A percentile compares a stretch with the other conserved stretches of the same genome.
Evolutionary conservation across 1,140 invertebrate genomes (phyloP).

Genomic region (Sycophila sp.): DNA sequence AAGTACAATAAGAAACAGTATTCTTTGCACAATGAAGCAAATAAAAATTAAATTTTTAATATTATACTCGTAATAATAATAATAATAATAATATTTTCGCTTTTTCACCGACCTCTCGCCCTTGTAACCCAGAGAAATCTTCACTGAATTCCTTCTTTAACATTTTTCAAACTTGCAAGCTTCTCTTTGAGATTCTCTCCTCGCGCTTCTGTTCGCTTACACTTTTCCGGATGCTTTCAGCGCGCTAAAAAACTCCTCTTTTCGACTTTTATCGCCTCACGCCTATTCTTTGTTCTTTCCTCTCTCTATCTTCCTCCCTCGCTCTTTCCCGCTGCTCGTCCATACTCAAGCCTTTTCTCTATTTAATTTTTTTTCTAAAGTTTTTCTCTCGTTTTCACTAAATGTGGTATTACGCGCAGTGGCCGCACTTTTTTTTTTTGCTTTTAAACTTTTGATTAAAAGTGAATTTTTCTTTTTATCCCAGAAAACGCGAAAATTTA

Average conservation of each 20-base stretch:
- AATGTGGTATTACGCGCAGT: not conserved
- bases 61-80: too few species aligned
- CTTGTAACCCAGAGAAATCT: too few species aligned
- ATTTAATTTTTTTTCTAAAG: slow-evolving; percentile 4
- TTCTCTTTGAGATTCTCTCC: slow-evolving; percentile 22
- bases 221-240: slow-evolving; percentile 46
- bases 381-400: not conserved
- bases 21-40: too few species aligned
- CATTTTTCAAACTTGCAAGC: slow-evolving; percentile 30
- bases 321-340: not conserved
- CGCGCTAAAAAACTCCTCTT: slow-evolving; percentile 39
- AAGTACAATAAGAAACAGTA: too few species aligned
- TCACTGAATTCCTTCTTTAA: slow-evolving; percentile 29
- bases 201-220: slow-evolving; percentile 42
- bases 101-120: too few species aligned
- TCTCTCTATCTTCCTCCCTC: not conserved
- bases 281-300: not conserved
- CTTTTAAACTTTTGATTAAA: slow-evolving; percentile 14
- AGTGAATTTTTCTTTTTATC: too few species aligned
- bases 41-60: too few species aligned
- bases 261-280: slow-evolving; percentile 29
- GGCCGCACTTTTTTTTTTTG: not conserved
- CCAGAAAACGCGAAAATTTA: too few species aligned
- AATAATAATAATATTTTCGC: too few species aligned
- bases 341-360: not conserved